Conservation (phyloP, 1,140 invertebrate species). For the Augochlora pura region DNA sequence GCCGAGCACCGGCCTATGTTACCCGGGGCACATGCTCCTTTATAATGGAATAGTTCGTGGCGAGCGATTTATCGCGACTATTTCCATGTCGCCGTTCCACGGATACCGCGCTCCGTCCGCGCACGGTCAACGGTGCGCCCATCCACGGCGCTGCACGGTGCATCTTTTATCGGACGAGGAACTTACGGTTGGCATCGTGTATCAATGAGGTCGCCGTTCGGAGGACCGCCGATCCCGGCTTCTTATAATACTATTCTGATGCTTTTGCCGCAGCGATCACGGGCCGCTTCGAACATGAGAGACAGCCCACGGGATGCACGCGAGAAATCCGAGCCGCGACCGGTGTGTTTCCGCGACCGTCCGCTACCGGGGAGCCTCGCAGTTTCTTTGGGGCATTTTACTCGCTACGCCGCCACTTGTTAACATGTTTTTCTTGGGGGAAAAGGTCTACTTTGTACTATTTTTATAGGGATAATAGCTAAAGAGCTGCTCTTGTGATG, state of each 20-base stretch:
- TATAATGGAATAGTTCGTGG: conserved; percentile 73
- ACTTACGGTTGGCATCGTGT: conserved; percentile 41
- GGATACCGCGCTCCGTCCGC: conserved; percentile 54
- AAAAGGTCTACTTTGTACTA: too few species aligned
- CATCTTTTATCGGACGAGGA: conserved; percentile 34
- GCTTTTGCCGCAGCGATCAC: background rate
- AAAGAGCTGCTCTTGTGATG: too few species aligned
- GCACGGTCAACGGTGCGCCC: conserved; percentile 52
- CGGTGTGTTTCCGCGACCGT: too few species aligned
- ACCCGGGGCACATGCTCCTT: conserved; percentile 61
- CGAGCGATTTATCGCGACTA: conserved; percentile 72
- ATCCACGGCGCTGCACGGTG: conserved; percentile 40
- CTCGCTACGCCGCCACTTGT: too few species aligned
- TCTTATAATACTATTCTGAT: background rate
- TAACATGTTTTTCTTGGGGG: too few species aligned
- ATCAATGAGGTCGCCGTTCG: conserved; percentile 48
- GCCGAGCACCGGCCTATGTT: conserved; percentile 59
- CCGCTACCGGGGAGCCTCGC: too few species aligned
- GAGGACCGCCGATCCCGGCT: conserved; percentile 19
- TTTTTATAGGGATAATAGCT: too few species aligned
- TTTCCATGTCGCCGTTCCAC: conserved; percentile 68
- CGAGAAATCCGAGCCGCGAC: too few species aligned
- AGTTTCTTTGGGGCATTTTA: too few species aligned
- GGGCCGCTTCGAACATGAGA: background rate
- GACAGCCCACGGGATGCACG: background rate